A percentile compares a stretch with the other conserved stretches of the same genome.
Conservation (phyloP, 37 sponge, comb jelly and placozoan genomes). For the Agelas oroides region DNA sequence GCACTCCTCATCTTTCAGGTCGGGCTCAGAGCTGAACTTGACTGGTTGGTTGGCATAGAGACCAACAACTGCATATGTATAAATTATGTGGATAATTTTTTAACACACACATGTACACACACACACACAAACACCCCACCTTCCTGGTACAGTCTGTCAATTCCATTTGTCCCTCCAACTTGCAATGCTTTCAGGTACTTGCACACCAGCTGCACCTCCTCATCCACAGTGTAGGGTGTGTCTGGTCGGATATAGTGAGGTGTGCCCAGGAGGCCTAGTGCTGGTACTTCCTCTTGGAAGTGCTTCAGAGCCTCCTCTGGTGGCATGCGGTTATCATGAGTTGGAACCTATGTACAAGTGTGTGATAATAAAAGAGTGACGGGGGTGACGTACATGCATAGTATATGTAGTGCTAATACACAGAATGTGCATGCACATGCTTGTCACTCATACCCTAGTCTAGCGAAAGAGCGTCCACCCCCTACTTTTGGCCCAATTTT, state of each 20-base stretch:
- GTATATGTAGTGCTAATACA: no score
- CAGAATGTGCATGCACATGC: no score
- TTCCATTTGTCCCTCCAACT: slow-evolving; percentile 21
- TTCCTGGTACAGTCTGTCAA: slow-evolving; percentile 68
- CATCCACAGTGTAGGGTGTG: slow-evolving; percentile 62
- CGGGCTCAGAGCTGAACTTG: slow-evolving; percentile 56
- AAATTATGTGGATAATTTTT: no score
- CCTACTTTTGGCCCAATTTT: no score
- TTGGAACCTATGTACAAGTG: slow-evolving; percentile 30
- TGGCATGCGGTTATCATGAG: not conserved
- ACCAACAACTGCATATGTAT: no score
- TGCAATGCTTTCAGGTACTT: slow-evolving; percentile 85
- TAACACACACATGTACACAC: no score
- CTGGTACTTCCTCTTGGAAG: slow-evolving; percentile 59
- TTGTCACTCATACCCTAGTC: no score
- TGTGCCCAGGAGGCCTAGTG: slow-evolving; percentile 66
- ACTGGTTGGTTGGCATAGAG: slow-evolving; percentile 12
- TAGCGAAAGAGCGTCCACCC: no score
- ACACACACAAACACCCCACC: slow-evolving; percentile 13
- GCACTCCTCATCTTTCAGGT: slow-evolving; percentile 59
- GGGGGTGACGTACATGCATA: no score
- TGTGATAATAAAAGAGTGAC: not conserved
- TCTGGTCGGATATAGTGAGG: slow-evolving; percentile 45
- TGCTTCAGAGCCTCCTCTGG: slow-evolving; percentile 61
- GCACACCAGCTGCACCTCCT: slow-evolving; percentile 83